Evolutionary conservation across 2,113 vertebrate species (phyloP).

Genomic region (Megaceryle maxima): DNA sequence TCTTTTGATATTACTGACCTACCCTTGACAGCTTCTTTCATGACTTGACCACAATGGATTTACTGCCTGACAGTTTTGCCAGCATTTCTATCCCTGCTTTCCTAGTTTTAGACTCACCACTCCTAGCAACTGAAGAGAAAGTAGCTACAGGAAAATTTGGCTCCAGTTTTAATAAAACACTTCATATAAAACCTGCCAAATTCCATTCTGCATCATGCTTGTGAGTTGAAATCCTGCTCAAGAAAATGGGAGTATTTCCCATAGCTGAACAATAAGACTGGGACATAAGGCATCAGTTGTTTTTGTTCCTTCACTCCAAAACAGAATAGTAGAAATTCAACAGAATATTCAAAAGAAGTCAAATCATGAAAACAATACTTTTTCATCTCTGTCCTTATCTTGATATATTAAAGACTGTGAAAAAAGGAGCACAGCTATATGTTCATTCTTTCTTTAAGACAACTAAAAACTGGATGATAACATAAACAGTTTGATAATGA

Average conservation of each 20-base stretch:
- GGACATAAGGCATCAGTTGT: background rate
- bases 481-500: background rate
- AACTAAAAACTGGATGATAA: background rate
- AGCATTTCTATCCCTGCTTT: background rate
- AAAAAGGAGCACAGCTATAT: background rate
- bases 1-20: background rate
- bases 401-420: rapidly evolving
- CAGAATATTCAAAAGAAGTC: background rate
- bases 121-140: background rate
- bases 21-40: background rate
- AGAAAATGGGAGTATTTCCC: background rate
- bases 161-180: background rate
- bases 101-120: rapidly evolving
- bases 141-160: background rate
- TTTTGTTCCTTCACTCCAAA: background rate
- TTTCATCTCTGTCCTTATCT: background rate
- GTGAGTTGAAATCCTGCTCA: background rate
- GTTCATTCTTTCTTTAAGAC: background rate
- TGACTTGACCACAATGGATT: rapidly evolving
- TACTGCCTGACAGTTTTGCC: background rate
- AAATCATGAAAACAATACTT: background rate
- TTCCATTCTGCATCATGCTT: background rate
- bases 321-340: background rate
- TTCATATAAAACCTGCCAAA: background rate
- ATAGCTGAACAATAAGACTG: background rate